A percentile compares a stretch with the other conserved stretches of the same genome.
phyloP scores from a whole-genome alignment of 2,888 invertebrate species.

The Acleris laterana region DNA sequence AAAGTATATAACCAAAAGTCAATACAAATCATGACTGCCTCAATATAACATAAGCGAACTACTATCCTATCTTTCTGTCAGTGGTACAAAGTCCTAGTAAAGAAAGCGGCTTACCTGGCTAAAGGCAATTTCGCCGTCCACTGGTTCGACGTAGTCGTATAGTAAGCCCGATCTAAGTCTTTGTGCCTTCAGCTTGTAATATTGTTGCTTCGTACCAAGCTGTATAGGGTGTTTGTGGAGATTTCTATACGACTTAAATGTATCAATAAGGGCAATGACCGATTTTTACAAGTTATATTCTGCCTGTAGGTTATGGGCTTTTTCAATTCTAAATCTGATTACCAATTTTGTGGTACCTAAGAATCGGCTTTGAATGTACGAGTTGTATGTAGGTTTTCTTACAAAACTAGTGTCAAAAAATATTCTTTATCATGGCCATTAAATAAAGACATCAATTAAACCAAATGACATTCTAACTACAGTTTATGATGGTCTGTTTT shows the following conservation, averaged over 20 bases:
- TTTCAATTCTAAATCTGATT: too few species aligned
- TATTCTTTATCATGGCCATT: too few species aligned
- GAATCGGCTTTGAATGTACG: too few species aligned
- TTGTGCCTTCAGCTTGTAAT: conserved; percentile 59
- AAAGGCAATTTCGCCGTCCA: conserved; percentile 81
- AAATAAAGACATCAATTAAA: too few species aligned
- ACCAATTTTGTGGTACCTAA: too few species aligned
- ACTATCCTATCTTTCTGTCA: conserved; percentile 45
- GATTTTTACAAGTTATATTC: neutral
- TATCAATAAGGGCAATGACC: neutral
- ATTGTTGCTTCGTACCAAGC: conserved; percentile 37
- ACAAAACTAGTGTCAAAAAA: too few species aligned
- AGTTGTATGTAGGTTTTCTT: too few species aligned
- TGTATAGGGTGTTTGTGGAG: conserved; percentile 13
- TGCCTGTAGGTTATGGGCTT: too few species aligned
- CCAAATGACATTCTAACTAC: too few species aligned
- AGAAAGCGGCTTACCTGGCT: conserved; percentile 80
- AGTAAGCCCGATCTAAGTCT: conserved; percentile 69
- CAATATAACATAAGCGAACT: conserved; percentile 13
- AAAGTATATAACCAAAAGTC: conserved; percentile 10
- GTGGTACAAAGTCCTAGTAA: conserved; percentile 53
- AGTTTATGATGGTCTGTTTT: too few species aligned
- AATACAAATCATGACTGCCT: neutral
- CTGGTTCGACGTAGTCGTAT: conserved; percentile 71
- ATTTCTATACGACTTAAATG: neutral